These are phyloP conservation scores for Wiebesia pumilae DNA, from an alignment of 1,140 invertebrate genomes.

Conservation along the genomic window DNA sequence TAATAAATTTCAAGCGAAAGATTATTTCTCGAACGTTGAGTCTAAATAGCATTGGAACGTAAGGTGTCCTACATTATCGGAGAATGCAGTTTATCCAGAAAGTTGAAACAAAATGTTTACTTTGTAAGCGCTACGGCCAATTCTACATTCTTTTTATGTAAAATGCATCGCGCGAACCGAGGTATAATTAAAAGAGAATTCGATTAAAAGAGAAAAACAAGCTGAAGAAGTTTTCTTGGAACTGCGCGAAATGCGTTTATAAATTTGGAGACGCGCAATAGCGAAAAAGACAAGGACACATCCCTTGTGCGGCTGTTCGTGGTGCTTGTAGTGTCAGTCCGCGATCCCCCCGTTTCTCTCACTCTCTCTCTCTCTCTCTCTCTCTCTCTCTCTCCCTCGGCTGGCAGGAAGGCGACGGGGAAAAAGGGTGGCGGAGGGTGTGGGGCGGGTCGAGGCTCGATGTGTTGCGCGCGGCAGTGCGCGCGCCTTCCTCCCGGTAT, in stretches of 20 bases:
- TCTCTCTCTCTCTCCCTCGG: neutral
- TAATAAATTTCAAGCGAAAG: neutral
- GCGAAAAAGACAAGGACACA: constrained; percentile 25
- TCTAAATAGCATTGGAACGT: neutral
- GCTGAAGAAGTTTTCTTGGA: constrained; percentile 19
- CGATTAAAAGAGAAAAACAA: neutral
- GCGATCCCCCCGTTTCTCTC: constrained; percentile 20
- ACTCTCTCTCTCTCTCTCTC: constrained; percentile 16
- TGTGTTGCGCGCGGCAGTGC: constrained; percentile 41
- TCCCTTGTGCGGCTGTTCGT: neutral
- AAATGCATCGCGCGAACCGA: neutral
- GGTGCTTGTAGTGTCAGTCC: constrained; percentile 51
- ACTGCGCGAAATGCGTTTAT: constrained; percentile 25
- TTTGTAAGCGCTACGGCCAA: constrained; percentile 6
- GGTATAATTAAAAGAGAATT: constrained; percentile 18
- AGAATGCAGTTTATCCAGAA: constrained; percentile 21
- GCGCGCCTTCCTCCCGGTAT: constrained; percentile 58
- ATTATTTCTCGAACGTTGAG: neutral
- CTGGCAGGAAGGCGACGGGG: constrained; percentile 15
- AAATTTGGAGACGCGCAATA: constrained; percentile 40
- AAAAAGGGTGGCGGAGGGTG: constrained; percentile 30
- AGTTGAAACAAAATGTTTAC: constrained; percentile 13
- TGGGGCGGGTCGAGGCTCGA: neutral
- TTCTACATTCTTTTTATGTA: constrained; percentile 5
- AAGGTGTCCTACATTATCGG: neutral